Conservation (phyloP, 2,888 invertebrate genomes). For the Dexiosoma caninum region DNA sequence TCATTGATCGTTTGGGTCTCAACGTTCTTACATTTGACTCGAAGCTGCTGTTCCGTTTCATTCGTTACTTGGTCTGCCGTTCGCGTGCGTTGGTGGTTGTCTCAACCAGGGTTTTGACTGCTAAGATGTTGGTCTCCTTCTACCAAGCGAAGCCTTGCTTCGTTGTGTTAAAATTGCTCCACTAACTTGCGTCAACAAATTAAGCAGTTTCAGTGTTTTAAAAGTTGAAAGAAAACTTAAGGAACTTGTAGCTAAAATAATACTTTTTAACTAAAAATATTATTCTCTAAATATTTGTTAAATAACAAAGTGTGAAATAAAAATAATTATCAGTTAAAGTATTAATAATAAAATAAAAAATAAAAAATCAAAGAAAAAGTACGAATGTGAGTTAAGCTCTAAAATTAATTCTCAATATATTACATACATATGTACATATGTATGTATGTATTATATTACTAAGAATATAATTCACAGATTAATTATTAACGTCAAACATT, state of each 20-base stretch:
- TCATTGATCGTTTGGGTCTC: conserved; percentile 56
- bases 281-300: neutral
- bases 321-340: conserved; percentile 29
- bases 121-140: conserved; percentile 76
- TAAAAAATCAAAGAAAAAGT: conserved; percentile 44
- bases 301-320: neutral
- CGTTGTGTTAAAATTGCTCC: conserved; percentile 78
- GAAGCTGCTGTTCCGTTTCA: conserved; percentile 49
- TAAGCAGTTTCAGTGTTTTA: neutral
- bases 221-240: conserved; percentile 8
- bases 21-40: conserved; percentile 57
- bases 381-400: conserved; percentile 52
- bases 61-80: conserved; percentile 48
- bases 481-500: conserved; percentile 29
- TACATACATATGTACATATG: neutral
- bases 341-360: conserved; percentile 30
- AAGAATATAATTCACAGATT: conserved; percentile 39
- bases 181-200: conserved; percentile 64
- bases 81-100: conserved; percentile 70
- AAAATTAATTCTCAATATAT: conserved; percentile 48
- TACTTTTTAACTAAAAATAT: neutral
- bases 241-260: neutral
- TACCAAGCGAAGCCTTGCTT: conserved; percentile 78
- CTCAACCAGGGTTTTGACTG: conserved; percentile 72
- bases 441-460: neutral